Conservation (phyloP, 2,888 invertebrate species). For the Diplolepis rosae region DNA sequence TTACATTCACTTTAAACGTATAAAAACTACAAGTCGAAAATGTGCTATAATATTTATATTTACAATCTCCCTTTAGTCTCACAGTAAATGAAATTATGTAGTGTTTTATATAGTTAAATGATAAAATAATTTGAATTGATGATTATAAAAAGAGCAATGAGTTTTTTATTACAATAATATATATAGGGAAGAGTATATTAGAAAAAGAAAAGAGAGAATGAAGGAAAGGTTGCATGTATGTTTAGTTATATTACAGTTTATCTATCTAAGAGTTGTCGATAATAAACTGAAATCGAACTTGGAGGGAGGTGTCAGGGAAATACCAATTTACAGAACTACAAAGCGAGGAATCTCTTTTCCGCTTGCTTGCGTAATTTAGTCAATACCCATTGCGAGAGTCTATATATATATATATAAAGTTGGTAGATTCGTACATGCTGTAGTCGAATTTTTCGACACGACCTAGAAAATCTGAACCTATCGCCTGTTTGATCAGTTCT, state of each 20-base stretch:
- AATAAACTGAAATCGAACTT: constrained; percentile 2
- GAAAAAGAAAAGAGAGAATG: not conserved
- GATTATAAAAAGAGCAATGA: too few species aligned
- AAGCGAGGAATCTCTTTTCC: constrained; percentile 41
- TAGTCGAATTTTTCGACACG: constrained; percentile 48
- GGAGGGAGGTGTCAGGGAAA: not conserved
- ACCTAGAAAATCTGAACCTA: constrained; percentile 48
- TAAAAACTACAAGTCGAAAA: not conserved
- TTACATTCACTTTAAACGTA: not conserved
- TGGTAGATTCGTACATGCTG: constrained; percentile 36
- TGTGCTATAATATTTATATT: not conserved
- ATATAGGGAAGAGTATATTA: not conserved
- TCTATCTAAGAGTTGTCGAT: not conserved
- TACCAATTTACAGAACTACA: constrained; percentile 40
- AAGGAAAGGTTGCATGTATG: not conserved
- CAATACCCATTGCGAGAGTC: constrained; percentile 43
- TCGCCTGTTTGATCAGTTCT: constrained; percentile 41
- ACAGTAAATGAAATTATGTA: not conserved
- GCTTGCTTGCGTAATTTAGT: constrained; percentile 35
- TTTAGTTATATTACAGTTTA: not conserved
- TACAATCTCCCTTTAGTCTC: not conserved
- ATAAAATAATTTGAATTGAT: not conserved
- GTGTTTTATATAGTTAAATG: not conserved
- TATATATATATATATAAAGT: constrained; percentile 34
- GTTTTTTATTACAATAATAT: too few species aligned